Conservation (phyloP, 2,888 invertebrate species). For the Caenorhabditis sp. region DNA sequence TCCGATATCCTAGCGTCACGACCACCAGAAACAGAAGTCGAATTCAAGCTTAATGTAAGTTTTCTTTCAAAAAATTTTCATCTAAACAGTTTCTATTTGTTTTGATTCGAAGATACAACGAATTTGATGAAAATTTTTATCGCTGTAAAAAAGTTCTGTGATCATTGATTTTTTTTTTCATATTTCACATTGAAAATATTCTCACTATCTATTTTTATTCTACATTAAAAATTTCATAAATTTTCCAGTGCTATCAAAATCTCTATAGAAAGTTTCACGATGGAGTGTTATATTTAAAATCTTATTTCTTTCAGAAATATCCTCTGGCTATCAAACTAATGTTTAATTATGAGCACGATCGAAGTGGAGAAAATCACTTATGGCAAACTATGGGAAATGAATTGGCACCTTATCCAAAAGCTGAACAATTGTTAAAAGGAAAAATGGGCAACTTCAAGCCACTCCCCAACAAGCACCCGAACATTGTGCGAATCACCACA, state of each 20-base stretch:
- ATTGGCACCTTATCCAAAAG: slow-evolving; percentile 77
- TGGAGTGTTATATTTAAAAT: too few relatives aligned
- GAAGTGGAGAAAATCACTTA: slow-evolving; percentile 79
- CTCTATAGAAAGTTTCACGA: too few relatives aligned
- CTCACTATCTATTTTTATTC: too few relatives aligned
- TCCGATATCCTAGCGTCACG: slow-evolving; percentile 13
- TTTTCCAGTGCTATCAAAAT: too few relatives aligned
- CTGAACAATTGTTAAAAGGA: slow-evolving; percentile 47
- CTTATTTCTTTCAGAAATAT: slow-evolving; percentile 46
- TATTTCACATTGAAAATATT: too few relatives aligned
- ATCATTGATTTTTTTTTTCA: too few relatives aligned
- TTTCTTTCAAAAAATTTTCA: slow-evolving; percentile 6
- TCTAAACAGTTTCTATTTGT: too few relatives aligned
- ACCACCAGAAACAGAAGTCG: slow-evolving; percentile 9
- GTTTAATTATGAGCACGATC: slow-evolving; percentile 84
- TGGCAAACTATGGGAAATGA: slow-evolving; percentile 81
- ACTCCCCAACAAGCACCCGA: slow-evolving; percentile 81
- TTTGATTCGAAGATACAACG: too few relatives aligned
- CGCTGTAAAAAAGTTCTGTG: too few relatives aligned
- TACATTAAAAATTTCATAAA: too few relatives aligned
- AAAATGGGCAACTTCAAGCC: slow-evolving; percentile 60
- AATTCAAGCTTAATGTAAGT: slow-evolving; percentile 11
- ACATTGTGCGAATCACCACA: slow-evolving; percentile 83
- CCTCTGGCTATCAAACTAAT: slow-evolving; percentile 85
- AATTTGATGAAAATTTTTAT: too few relatives aligned